Evolutionary conservation across 2,797 vertebrate genomes (phyloP).

Genomic region (Vultur gryphus): DNA sequence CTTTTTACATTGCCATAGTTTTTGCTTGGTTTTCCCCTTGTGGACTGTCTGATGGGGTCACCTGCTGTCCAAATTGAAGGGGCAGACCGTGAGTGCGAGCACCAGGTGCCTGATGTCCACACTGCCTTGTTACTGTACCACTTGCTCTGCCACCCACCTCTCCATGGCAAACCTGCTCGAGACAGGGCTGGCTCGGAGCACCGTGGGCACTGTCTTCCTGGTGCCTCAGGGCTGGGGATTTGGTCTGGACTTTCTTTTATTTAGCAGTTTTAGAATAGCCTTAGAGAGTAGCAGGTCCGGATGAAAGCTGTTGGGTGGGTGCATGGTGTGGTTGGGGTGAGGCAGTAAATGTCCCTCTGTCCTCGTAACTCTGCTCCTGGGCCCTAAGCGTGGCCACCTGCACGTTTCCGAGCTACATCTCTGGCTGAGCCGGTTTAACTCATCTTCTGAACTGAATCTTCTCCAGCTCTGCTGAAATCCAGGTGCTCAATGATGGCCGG

Average conservation of each 20-base stretch:
- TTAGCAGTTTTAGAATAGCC: background rate
- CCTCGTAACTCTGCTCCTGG: background rate
- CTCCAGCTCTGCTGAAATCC: background rate
- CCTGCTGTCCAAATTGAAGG: background rate
- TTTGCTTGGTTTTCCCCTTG: background rate
- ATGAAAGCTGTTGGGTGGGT: background rate
- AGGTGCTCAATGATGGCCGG: too few relatives aligned
- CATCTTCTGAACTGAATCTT: background rate
- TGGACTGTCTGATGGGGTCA: background rate
- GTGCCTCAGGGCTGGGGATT: background rate
- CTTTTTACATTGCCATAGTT: background rate
- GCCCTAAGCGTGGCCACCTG: accelerated
- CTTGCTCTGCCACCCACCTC: background rate
- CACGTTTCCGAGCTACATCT: background rate
- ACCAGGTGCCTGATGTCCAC: background rate
- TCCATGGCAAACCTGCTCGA: background rate
- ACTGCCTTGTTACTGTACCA: background rate
- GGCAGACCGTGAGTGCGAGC: background rate
- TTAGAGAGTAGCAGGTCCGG: background rate
- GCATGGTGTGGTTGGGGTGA: background rate
- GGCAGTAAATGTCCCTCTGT: background rate
- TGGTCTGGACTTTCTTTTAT: background rate
- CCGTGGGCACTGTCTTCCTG: background rate
- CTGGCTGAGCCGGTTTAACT: background rate
- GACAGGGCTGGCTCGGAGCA: background rate